Percentiles rank a stretch among this genome's conserved stretches.
These are phyloP conservation scores for Cyclophora albipunctata DNA, from an alignment of 2,888 invertebrate species.

Conservation along the genomic window DNA sequence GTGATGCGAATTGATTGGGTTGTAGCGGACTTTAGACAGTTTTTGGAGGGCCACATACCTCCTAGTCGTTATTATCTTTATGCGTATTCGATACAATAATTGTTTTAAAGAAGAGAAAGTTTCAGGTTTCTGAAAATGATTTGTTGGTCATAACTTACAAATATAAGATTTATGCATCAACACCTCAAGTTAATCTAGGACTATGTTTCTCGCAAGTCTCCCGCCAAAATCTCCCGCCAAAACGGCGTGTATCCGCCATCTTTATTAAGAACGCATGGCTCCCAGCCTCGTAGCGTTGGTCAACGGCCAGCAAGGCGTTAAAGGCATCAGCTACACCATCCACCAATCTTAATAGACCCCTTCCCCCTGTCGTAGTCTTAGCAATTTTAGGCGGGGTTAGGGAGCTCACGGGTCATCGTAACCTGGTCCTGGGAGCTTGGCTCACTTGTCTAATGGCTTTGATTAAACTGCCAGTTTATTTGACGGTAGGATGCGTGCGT, in stretches of 20 bases:
- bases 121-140: too few species aligned
- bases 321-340: constrained; percentile 68
- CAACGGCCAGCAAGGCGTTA: constrained; percentile 73
- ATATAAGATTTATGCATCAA: too few species aligned
- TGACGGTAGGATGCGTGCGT: constrained; percentile 71
- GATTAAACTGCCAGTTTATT: constrained; percentile 76
- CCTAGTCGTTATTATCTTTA: too few species aligned
- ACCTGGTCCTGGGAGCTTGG: constrained; percentile 56
- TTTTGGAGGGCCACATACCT: too few species aligned
- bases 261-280: constrained; percentile 73
- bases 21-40: too few species aligned
- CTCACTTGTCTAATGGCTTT: constrained; percentile 75
- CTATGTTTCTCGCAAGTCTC: too few species aligned
- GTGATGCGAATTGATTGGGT: too few species aligned
- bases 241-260: constrained; percentile 64
- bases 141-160: too few species aligned
- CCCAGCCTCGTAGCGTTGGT: constrained; percentile 69
- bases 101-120: too few species aligned
- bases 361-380: constrained; percentile 28
- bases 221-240: constrained; percentile 32
- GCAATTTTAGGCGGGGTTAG: constrained; percentile 19
- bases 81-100: too few species aligned
- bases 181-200: too few species aligned
- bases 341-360: constrained; percentile 48
- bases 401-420: constrained; percentile 43